Percentiles rank a stretch among this genome's conserved stretches.
phyloP scores from a whole-genome alignment of 2,888 invertebrate species.

The Lasioglossum malachurum region DNA sequence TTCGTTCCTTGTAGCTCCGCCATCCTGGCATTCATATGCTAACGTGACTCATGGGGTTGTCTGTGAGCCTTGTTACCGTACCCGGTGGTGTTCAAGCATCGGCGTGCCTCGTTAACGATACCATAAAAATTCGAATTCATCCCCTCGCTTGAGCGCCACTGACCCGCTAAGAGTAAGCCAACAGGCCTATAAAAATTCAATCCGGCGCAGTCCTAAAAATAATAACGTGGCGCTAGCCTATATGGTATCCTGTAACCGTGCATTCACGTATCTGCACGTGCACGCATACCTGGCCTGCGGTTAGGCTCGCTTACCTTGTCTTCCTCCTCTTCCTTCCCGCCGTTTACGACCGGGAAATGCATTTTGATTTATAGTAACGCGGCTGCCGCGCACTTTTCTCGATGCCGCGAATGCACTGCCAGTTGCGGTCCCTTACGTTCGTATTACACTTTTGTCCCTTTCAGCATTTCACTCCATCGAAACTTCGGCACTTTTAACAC shows the following conservation, averaged over 20 bases:
- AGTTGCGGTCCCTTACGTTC: neutral
- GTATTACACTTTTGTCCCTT: neutral
- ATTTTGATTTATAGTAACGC: slow-evolving; percentile 38
- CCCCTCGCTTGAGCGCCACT: slow-evolving; percentile 74
- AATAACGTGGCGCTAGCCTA: slow-evolving; percentile 77
- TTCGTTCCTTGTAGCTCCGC: slow-evolving; percentile 69
- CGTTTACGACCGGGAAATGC: slow-evolving; percentile 33
- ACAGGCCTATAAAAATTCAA: slow-evolving; percentile 81
- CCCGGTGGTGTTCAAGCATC: slow-evolving; percentile 70
- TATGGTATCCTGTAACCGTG: slow-evolving; percentile 63
- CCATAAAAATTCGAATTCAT: slow-evolving; percentile 68
- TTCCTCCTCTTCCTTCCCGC: slow-evolving; percentile 30
- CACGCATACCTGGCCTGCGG: slow-evolving; percentile 43
- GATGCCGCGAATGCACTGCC: neutral
- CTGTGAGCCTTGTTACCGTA: slow-evolving; percentile 73
- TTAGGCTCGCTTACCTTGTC: slow-evolving; percentile 40
- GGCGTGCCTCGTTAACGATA: slow-evolving; percentile 66
- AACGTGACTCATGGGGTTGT: slow-evolving; percentile 73
- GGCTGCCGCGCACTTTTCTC: slow-evolving; percentile 35
- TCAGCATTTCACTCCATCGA: too few species aligned
- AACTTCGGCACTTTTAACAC: too few species aligned
- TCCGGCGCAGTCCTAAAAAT: slow-evolving; percentile 80
- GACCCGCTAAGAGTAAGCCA: slow-evolving; percentile 73
- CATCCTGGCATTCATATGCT: slow-evolving; percentile 79
- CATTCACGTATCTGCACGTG: slow-evolving; percentile 51